A percentile compares a stretch with the other conserved stretches of the same genome.
Conservation (phyloP, 2,797 vertebrate genomes). For the Eulemur mongoz region DNA sequence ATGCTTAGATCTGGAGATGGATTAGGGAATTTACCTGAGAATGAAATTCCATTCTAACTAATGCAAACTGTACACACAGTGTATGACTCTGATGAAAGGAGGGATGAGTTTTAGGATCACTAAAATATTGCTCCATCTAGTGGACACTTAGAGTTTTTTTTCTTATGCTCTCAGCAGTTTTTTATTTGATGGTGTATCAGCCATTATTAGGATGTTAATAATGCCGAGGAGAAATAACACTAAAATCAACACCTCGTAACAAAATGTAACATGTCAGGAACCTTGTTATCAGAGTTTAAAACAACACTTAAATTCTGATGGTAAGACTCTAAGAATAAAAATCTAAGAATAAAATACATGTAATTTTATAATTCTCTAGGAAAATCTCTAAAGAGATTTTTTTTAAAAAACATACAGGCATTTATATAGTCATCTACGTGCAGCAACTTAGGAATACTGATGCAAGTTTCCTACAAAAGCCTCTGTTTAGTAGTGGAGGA, state of each 20-base stretch:
- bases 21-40: background rate
- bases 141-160: background rate
- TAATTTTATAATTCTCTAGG: conserved; percentile 65
- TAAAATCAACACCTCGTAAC: conserved; percentile 43
- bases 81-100: background rate
- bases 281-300: conserved; percentile 54
- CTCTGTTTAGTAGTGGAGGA: background rate
- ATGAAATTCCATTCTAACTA: background rate
- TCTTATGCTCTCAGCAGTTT: background rate
- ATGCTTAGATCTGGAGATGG: background rate
- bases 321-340: conserved; percentile 69
- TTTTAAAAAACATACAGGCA: conserved; percentile 23
- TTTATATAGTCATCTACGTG: conserved; percentile 64
- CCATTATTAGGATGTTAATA: conserved; percentile 1
- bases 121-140: conserved; percentile 19
- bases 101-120: background rate
- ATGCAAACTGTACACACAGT: background rate
- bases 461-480: conserved; percentile 57
- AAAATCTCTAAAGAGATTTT: conserved; percentile 52
- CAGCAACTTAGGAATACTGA: conserved; percentile 65
- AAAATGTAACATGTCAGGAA: conserved; percentile 43
- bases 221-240: background rate
- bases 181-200: background rate
- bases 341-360: conserved; percentile 69
- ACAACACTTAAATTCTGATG: conserved; percentile 47